Conservation (phyloP, 92 coral and sea anemone genomes). For the Parazoanthus atlanticus region DNA sequence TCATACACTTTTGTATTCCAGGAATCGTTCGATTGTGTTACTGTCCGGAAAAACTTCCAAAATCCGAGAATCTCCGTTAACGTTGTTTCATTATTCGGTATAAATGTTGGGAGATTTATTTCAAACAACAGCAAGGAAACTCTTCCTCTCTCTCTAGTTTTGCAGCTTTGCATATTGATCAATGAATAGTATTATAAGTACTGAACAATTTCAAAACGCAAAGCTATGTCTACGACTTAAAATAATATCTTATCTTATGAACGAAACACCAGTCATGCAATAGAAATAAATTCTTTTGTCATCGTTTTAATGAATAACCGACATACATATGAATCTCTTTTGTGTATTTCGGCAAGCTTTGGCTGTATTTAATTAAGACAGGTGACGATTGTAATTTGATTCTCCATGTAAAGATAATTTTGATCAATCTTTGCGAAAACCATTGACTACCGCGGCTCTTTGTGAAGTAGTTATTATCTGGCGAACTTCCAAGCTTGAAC, state of each 20-base stretch:
- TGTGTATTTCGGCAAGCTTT: constrained; percentile 19
- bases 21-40: not conserved
- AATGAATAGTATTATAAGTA: not conserved
- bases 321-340: not conserved
- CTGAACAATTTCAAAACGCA: not conserved
- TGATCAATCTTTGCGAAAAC: not conserved
- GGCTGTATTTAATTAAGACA: constrained; percentile 24
- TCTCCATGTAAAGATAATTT: constrained; percentile 2
- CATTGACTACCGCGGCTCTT: not conserved
- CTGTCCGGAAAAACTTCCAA: not conserved
- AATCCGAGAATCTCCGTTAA: no score
- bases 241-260: not conserved
- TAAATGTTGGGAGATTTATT: no score
- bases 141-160: no score
- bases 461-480: not conserved
- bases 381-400: constrained; percentile 27
- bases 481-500: not conserved
- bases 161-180: not conserved
- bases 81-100: not conserved
- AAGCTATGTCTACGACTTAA: not conserved
- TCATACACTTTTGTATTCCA: not conserved
- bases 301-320: not conserved
- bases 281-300: not conserved
- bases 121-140: no score
- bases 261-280: not conserved